phyloP scores from a whole-genome alignment of 2,888 invertebrate species.

The Apamea monoglypha region DNA sequence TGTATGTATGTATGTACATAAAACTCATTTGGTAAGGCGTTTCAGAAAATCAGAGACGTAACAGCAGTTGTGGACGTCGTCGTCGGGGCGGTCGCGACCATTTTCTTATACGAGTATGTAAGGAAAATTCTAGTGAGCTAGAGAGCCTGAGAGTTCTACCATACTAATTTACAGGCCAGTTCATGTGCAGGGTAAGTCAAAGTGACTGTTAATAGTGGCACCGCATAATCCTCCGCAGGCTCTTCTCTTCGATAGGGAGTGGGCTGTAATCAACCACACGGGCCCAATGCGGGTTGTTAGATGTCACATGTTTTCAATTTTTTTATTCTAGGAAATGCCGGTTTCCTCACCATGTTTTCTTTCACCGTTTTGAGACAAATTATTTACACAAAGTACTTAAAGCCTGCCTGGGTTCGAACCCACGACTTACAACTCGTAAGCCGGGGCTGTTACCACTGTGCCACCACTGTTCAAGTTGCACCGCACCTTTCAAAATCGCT shows the following conservation, averaged over 20 bases:
- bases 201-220: not conserved
- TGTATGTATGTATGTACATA: too few relatives aligned
- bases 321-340: not conserved
- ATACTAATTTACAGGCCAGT: too few relatives aligned
- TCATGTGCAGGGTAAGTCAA: not conserved
- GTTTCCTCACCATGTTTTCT: not conserved
- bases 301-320: not conserved
- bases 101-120: too few relatives aligned
- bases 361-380: not conserved
- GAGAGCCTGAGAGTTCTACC: not conserved
- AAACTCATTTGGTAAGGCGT: not conserved
- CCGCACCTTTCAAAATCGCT: not conserved
- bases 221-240: not conserved
- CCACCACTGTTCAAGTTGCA: not conserved
- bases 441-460: not conserved
- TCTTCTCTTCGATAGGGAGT: not conserved
- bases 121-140: not conserved
- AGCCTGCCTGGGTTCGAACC: not conserved
- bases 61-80: not conserved
- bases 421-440: not conserved
- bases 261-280: not conserved
- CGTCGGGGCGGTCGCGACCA: too few relatives aligned
- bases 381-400: not conserved
- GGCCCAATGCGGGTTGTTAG: not conserved
- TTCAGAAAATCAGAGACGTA: not conserved